Percentiles rank a stretch among this genome's conserved stretches.
phyloP scores from a whole-genome alignment of 2,113 vertebrate genomes.

The Prionailurus bengalensis region DNA sequence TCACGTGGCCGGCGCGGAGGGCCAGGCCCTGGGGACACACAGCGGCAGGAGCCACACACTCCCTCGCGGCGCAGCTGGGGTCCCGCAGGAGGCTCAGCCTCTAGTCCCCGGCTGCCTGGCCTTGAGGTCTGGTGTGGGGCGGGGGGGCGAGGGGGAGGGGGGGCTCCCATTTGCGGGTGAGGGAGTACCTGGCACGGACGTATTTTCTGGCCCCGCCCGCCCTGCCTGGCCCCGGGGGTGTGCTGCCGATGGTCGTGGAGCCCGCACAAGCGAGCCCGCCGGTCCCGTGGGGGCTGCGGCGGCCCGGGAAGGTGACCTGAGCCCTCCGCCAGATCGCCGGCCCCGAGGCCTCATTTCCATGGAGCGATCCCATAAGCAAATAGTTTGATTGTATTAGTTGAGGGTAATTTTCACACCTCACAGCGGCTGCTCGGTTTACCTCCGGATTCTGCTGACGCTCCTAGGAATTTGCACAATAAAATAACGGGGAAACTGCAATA shows the following conservation, averaged over 20 bases:
- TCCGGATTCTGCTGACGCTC: conserved; percentile 71
- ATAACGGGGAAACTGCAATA: conserved; percentile 58
- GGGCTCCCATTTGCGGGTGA: background rate
- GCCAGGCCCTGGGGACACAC: background rate
- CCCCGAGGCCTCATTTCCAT: conserved; percentile 68
- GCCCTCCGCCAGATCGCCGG: conserved; percentile 1
- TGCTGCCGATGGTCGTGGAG: background rate
- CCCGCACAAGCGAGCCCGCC: background rate
- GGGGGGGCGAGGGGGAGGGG: background rate
- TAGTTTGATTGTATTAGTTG: conserved; percentile 75
- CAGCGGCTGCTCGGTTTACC: conserved; percentile 73
- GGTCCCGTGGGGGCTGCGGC: background rate
- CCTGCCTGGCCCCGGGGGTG: background rate
- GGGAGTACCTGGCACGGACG: fast-evolving
- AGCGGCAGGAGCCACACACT: fast-evolving
- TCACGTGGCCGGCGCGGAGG: fast-evolving
- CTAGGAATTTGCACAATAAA: conserved; percentile 61
- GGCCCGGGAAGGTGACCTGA: conserved; percentile 56
- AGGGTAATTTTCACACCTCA: conserved; percentile 80
- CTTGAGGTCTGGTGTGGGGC: fast-evolving
- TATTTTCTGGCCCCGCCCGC: background rate
- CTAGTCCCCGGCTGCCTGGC: fast-evolving
- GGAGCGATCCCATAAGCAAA: conserved; percentile 72
- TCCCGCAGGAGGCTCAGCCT: fast-evolving
- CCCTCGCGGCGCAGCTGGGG: fast-evolving